These are phyloP conservation scores for Pangasius larnaudii DNA, from an alignment of 2,797 vertebrate species.

Conservation along the genomic window DNA sequence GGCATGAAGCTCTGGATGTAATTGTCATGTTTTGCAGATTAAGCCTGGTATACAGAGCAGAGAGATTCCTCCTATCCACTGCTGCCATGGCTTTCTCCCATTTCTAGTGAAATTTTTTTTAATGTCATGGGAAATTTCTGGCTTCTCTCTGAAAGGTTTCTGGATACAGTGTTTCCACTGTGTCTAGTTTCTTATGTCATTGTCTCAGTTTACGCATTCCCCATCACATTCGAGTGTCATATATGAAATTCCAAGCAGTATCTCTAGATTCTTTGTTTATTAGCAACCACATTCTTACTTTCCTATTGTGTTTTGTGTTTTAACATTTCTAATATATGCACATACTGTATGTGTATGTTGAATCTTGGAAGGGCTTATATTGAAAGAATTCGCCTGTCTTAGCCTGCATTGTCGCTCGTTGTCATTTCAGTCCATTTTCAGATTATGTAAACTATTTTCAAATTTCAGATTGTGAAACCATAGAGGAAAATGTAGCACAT, in stretches of 20 bases:
- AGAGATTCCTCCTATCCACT: slow-evolving; percentile 4
- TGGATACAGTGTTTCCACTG: not conserved
- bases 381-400: not conserved
- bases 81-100: not conserved
- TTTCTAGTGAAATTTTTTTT: not conserved
- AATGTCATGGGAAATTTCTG: not conserved
- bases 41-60: not conserved
- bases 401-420: not conserved
- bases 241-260: not conserved
- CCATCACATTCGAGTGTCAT: not conserved
- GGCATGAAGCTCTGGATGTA: slow-evolving; percentile 3
- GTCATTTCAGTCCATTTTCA: not conserved
- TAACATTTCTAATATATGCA: not conserved
- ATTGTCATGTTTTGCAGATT: slow-evolving; percentile 7
- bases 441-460: not conserved
- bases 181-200: not conserved
- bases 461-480: not conserved
- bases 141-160: not conserved
- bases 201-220: not conserved
- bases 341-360: not conserved
- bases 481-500: not conserved
- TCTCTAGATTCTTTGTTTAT: not conserved
- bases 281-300: not conserved
- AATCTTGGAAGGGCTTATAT: not conserved
- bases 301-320: not conserved